Evolutionary conservation across 1,140 invertebrate genomes (phyloP), one percentile per base, ranked within the genome.

Genomic region (Chlorops oryzae): DNA sequence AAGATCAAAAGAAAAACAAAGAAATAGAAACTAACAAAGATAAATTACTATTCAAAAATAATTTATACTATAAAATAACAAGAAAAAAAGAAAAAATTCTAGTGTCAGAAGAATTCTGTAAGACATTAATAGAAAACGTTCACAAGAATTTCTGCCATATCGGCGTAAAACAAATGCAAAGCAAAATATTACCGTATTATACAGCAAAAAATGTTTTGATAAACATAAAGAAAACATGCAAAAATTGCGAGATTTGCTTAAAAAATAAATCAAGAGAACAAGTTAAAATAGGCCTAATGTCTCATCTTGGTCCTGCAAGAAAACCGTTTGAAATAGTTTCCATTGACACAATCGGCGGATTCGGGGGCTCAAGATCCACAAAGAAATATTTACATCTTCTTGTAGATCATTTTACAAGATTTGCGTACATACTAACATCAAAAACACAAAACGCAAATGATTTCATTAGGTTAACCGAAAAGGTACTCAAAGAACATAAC

Each of bases 181-280:
- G 37, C 6, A 65, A 55, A 40, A 59, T 65, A 9, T 53, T 18
- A 35, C 24, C 35, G 52, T 55, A n/a, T 51, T 27, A 62, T 49
- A 42, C 47, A 41, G 53, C 60, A 40, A 50, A 57, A 49, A 63
- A 63, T 52, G 47, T 39, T 9, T 7, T 7, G 7, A 39, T 13
- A 39, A 12, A 39, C 18, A 20, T 39, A 13, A 39, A 39, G 54
- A 43, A 46, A 37, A 25, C 57, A 22, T 69, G 66, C 59, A 65
- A 44, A 61, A 66, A 50, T 66, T 63, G 49, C n/a, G n/a, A n/a
- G n/a, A n/a, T n/a, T n/a, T n/a, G n/a, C n/a, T n/a, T n/a, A n/a
- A n/a, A n/a, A n/a, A 72, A 72, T 44, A 73, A 73, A 63, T 59
- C 62, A 13, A 73, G 65, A 64, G 38, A 28, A 50, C 9, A 58